These are phyloP conservation scores for Nansenia antarctica DNA, from an alignment of 2,113 vertebrate genomes.

Conservation along the genomic window DNA sequence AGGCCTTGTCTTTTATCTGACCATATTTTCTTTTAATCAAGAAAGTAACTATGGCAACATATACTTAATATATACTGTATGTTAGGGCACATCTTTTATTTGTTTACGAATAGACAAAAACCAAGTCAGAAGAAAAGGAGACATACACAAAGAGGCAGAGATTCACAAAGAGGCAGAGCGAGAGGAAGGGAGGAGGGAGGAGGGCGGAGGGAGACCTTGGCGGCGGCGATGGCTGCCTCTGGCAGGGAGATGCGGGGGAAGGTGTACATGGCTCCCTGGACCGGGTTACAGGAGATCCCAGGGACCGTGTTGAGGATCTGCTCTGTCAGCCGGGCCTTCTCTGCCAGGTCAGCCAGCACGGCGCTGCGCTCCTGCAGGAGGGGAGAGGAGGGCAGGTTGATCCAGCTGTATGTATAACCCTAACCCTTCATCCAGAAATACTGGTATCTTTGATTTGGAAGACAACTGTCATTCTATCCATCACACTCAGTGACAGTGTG, in stretches of 20 bases:
- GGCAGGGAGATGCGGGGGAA: constrained; percentile 85
- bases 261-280: constrained; percentile 95
- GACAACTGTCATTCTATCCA: too few species aligned
- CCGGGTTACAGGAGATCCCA: constrained; percentile 88
- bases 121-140: not conserved
- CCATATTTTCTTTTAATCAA: too few species aligned
- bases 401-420: too few species aligned
- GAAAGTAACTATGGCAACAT: too few species aligned
- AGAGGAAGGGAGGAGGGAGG: not conserved
- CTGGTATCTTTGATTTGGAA: too few species aligned
- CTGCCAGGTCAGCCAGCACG: constrained; percentile 79
- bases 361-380: constrained; percentile 77
- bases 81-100: too few species aligned
- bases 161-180: not conserved
- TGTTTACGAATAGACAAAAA: too few species aligned
- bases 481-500: not conserved
- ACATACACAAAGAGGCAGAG: not conserved
- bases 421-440: too few species aligned
- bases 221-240: constrained; percentile 75
- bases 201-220: constrained; percentile 68
- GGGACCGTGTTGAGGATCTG: constrained; percentile 81
- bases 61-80: too few species aligned
- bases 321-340: constrained; percentile 85
- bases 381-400: not conserved
- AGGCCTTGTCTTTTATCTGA: too few species aligned